These are phyloP conservation scores for Chrysocyon brachyurus DNA, from an alignment of 2,797 vertebrate genomes.

Conservation along the genomic window DNA sequence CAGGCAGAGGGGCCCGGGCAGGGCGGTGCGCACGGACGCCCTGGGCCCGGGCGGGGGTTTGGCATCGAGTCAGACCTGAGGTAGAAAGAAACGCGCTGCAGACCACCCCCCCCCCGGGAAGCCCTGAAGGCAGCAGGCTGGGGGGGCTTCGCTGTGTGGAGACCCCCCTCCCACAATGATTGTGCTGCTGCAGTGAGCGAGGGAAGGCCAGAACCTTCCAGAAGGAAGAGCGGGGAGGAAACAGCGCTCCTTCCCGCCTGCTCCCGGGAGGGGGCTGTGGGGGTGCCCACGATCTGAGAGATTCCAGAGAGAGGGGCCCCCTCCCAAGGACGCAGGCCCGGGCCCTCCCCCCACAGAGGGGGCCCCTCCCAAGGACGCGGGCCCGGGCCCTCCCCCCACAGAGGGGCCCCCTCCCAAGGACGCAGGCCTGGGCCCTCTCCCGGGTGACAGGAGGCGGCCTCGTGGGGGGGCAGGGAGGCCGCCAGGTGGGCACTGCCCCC, in stretches of 20 bases:
- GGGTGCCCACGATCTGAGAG: background rate
- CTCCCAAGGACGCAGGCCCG: background rate
- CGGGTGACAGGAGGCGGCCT: background rate
- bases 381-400: background rate
- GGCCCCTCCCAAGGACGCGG: background rate
- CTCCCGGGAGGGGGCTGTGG: background rate
- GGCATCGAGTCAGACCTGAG: slow-evolving; percentile 81
- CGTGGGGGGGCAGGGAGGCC: background rate
- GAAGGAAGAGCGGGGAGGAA: background rate
- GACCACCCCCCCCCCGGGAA: background rate
- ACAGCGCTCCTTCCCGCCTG: background rate
- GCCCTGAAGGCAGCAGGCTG: background rate
- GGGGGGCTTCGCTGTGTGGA: background rate
- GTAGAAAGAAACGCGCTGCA: slow-evolving; percentile 74
- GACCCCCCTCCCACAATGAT: slow-evolving; percentile 47
- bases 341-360: background rate
- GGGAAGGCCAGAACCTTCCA: slow-evolving; percentile 18
- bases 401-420: background rate
- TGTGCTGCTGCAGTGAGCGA: slow-evolving; percentile 62
- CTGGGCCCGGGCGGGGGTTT: background rate
- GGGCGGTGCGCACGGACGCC: background rate
- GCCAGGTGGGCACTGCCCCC: no score
- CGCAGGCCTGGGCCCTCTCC: background rate
- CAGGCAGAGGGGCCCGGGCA: background rate
- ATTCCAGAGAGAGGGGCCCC: background rate